Evolutionary conservation across 2,888 invertebrate species (phyloP).

Genomic region (Syritta pipiens): DNA sequence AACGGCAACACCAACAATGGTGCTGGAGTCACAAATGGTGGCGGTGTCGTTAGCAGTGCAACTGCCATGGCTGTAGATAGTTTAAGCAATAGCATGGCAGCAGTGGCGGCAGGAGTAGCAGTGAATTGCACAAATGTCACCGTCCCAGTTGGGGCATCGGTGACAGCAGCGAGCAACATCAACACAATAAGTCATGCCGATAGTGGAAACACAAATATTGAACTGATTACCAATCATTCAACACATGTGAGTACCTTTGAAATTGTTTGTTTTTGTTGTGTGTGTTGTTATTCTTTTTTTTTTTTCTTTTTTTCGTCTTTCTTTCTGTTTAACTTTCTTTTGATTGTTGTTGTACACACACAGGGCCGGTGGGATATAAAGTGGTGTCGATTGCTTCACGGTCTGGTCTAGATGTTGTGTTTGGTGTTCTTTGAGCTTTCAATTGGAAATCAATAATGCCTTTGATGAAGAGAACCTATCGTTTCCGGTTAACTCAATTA

Average conservation of each 20-base stretch:
- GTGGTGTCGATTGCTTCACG: too few species aligned
- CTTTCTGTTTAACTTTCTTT: background rate
- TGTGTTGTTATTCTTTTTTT: too few species aligned
- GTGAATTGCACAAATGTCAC: constrained; percentile 56
- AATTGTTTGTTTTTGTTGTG: background rate
- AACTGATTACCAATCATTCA: constrained; percentile 65
- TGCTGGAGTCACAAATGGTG: constrained; percentile 32
- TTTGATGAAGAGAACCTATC: too few species aligned
- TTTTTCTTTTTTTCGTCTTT: background rate
- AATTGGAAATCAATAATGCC: too few species aligned
- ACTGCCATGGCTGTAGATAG: constrained; percentile 59
- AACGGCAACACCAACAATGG: background rate
- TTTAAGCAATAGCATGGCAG: constrained; percentile 57
- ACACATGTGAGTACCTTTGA: constrained; percentile 59
- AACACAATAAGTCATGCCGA: constrained; percentile 61
- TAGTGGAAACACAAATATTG: constrained; percentile 60
- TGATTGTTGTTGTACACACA: too few species aligned
- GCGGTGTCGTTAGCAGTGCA: constrained; percentile 46
- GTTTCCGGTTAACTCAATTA: too few species aligned
- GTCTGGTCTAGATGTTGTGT: too few species aligned
- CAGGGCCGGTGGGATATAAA: too few species aligned
- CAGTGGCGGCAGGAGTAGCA: constrained; percentile 26
- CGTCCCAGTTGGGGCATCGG: constrained; percentile 20
- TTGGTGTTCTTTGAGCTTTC: too few species aligned
- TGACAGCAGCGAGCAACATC: constrained; percentile 26